Percentiles rank a stretch among this genome's conserved stretches.
These are phyloP conservation scores for Nicator chloris DNA, from an alignment of 2,113 vertebrate species.

Conservation along the genomic window DNA sequence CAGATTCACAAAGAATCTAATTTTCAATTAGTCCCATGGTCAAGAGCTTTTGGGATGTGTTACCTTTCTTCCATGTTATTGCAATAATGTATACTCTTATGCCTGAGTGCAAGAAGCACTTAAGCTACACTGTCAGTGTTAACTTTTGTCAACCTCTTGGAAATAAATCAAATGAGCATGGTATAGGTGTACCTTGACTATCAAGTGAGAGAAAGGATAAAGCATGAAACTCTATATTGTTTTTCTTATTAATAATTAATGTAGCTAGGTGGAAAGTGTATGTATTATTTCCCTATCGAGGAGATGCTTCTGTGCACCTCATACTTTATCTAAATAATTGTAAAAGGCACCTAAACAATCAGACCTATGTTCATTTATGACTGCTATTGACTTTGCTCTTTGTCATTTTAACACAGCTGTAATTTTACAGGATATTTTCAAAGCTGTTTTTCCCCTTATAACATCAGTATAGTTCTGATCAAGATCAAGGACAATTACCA, in stretches of 20 bases:
- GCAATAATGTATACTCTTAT: neutral
- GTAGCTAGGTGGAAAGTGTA: neutral
- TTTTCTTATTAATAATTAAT: neutral
- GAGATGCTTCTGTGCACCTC: neutral
- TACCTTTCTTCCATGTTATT: neutral
- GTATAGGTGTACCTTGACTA: neutral
- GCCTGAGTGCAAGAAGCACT: neutral
- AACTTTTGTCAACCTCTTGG: neutral
- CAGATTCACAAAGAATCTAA: neutral
- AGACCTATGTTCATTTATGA: neutral
- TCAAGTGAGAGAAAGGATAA: neutral
- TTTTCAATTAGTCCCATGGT: neutral
- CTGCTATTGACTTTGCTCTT: neutral
- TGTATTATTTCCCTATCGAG: neutral
- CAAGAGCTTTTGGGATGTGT: neutral
- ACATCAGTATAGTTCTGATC: neutral
- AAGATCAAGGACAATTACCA: neutral
- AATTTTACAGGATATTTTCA: neutral
- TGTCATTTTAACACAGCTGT: neutral
- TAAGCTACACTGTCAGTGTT: neutral
- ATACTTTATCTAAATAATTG: neutral
- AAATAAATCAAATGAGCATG: neutral
- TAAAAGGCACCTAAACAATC: neutral
- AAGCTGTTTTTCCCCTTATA: neutral
- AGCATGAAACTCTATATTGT: neutral